Percentiles rank a stretch among this genome's conserved stretches.
Conservation (phyloP, 53 echinoderm and acorn worm species). For the Echinometra lucunter region DNA sequence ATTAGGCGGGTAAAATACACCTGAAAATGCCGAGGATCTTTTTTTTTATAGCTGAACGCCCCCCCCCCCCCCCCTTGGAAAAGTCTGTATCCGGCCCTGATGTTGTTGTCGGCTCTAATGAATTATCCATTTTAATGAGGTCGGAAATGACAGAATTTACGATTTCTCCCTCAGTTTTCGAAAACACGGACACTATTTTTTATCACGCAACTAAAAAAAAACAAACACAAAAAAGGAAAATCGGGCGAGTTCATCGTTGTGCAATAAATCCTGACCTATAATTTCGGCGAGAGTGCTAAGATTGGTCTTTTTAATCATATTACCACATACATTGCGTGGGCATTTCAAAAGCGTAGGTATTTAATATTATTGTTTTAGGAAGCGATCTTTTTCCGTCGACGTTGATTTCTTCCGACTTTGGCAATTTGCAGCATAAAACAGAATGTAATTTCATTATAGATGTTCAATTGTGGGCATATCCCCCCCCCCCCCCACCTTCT, state of each 20-base stretch:
- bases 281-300: constrained; percentile 19
- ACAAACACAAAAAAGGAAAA: neutral
- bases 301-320: neutral
- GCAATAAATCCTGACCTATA: constrained; percentile 5
- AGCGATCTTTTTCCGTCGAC: neutral
- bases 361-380: neutral
- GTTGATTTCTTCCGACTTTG: neutral
- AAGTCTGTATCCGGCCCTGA: no score
- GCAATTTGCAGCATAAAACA: neutral
- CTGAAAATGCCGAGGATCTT: no score
- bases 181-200: neutral
- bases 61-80: no score
- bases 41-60: no score
- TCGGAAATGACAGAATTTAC: constrained; percentile 48
- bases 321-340: neutral
- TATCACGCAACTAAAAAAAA: neutral
- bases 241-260: neutral
- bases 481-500: neutral
- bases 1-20: no score
- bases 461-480: no score
- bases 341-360: neutral
- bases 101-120: neutral
- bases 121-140: constrained; percentile 28
- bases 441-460: neutral
- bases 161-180: constrained; percentile 17